Conservation (phyloP, 2,888 invertebrate species). For the Ichneumoninae sp. region DNA sequence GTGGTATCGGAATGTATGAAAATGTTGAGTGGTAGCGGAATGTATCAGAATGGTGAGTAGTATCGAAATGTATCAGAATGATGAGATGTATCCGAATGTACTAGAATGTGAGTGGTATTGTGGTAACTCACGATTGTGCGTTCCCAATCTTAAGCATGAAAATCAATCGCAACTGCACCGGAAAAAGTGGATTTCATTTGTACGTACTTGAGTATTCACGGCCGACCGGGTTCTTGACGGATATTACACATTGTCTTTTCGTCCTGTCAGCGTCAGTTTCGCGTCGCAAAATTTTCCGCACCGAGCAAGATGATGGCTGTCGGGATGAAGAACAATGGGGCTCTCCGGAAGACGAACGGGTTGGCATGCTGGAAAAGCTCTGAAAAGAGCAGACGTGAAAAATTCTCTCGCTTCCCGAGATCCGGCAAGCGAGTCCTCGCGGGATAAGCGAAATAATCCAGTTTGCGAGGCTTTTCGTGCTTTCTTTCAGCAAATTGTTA, state of each 20-base stretch:
- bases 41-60: too few relatives aligned
- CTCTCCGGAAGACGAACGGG: slow-evolving; percentile 42
- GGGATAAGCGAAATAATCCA: slow-evolving; percentile 33
- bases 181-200: slow-evolving; percentile 1
- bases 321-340: slow-evolving; percentile 45
- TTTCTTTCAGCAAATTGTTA: slow-evolving; percentile 18
- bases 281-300: slow-evolving; percentile 2
- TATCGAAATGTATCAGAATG: too few relatives aligned
- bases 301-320: slow-evolving; percentile 36
- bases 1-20: too few relatives aligned
- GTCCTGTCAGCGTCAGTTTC: slow-evolving; percentile 16
- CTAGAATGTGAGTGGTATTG: too few relatives aligned
- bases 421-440: slow-evolving; percentile 9
- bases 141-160: neutral
- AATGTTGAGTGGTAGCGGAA: too few relatives aligned
- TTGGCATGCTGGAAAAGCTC: slow-evolving; percentile 47
- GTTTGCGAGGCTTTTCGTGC: slow-evolving; percentile 10
- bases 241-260: slow-evolving; percentile 40
- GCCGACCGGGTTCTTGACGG: slow-evolving; percentile 3
- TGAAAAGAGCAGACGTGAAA: slow-evolving; percentile 32
- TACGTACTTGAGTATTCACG: neutral
- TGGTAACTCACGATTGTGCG: neutral
- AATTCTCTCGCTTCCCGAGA: slow-evolving; percentile 3
- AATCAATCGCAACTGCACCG: neutral
- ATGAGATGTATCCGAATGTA: too few relatives aligned